Evolutionary conservation across 2,113 vertebrate genomes (phyloP), one percentile per base, ranked within the genome.

Genomic region (Nothocercus julius): DNA sequence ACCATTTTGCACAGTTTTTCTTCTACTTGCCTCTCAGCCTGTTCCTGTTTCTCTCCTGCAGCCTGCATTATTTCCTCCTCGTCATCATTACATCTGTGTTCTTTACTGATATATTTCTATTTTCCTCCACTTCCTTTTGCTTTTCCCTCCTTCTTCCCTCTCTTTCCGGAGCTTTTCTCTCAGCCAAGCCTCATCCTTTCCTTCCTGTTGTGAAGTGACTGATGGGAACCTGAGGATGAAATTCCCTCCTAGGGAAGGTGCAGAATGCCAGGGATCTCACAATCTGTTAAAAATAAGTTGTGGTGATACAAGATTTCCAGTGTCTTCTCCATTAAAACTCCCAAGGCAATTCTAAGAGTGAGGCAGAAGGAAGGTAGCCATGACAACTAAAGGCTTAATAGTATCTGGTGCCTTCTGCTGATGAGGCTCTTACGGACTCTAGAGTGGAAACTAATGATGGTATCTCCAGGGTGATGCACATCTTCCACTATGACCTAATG

Each of bases 301-400:
- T 75, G 87, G 44, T 3, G 7, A 82, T 81, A 70, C 62, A 76
- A 94, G 73, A 85, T 83, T 95, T 91, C 82, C 63, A 87, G 49
- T 67, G 82, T 94, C 96, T 87, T 96, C 89, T 92, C 95, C 94
- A 95, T 95, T 93, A 96, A 80, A 82, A 5, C 59, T 95, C 95
- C 95, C 95, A 95, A 89, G 91, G 42, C 70, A 89, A 76, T 94
- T 93, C 69, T 90, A 77, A 0, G 11, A 70, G 63, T 38, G 75
- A 95, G 63, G 75, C 0, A 0, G 91, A 95, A 95, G 74, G 84
- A 92, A 96, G 84, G 91, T 95, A 96, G 92, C 89, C 95, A 95
- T 93, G 91, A 95, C 93, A 95, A 95, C 95, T 93, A 84, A 85
- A 92, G 89, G 63, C 75, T 93, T 95, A 96, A 93, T 95, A 93